Conservation (phyloP, 1,140 invertebrate species). For the Pissodes strobi region DNA sequence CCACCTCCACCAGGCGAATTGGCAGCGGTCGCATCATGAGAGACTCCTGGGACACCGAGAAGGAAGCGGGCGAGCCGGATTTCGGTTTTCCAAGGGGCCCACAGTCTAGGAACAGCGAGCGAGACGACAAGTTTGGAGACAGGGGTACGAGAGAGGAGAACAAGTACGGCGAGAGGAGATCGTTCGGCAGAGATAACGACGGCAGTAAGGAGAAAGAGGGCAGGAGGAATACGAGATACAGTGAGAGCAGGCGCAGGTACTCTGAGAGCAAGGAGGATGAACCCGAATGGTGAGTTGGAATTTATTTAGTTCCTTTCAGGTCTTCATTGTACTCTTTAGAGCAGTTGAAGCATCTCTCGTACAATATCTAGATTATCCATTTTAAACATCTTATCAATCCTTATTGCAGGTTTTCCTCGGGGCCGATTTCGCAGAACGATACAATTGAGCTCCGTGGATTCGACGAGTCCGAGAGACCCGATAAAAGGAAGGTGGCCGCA, state of each 20-base stretch:
- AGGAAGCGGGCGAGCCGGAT: slow-evolving; percentile 51
- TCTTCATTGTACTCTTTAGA: too few relatives aligned
- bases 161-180: slow-evolving; percentile 50
- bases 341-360: background rate
- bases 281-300: slow-evolving; percentile 62
- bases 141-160: too few relatives aligned
- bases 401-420: slow-evolving; percentile 72
- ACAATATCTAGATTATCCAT: background rate
- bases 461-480: slow-evolving; percentile 65
- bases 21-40: slow-evolving; percentile 79
- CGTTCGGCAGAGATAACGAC: slow-evolving; percentile 55
- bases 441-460: slow-evolving; percentile 93
- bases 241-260: slow-evolving; percentile 58
- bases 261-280: slow-evolving; percentile 63
- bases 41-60: slow-evolving; percentile 63
- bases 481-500: slow-evolving; percentile 55
- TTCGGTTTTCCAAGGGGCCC: slow-evolving; percentile 25
- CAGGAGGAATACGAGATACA: slow-evolving; percentile 45
- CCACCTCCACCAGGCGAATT: slow-evolving; percentile 64
- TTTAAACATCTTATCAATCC: background rate
- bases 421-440: slow-evolving; percentile 86
- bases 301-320: background rate
- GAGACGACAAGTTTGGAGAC: slow-evolving; percentile 54
- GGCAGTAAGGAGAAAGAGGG: slow-evolving; percentile 55
- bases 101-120: slow-evolving; percentile 38